These are phyloP conservation scores for Scaptomyza montana DNA, from an alignment of 1,140 invertebrate genomes.

Conservation along the genomic window DNA sequence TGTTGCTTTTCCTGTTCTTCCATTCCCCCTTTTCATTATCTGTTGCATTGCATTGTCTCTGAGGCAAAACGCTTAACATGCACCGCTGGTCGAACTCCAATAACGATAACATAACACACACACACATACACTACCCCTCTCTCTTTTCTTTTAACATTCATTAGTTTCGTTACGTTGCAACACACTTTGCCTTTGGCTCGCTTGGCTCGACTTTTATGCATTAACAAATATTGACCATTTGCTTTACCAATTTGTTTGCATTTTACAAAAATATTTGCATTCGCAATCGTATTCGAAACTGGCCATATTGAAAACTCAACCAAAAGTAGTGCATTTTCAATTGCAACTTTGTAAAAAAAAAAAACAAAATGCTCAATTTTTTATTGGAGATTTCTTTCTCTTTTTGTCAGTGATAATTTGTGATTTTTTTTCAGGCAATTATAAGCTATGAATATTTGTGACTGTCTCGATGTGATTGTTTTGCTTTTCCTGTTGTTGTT, in stretches of 20 bases:
- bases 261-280: constrained; percentile 73
- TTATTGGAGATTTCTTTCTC: not conserved
- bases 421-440: constrained; percentile 11
- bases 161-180: constrained; percentile 53
- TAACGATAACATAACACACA: not conserved
- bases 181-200: constrained; percentile 45
- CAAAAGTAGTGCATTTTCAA: constrained; percentile 36
- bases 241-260: constrained; percentile 76
- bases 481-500: constrained; percentile 7
- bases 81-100: constrained; percentile 45
- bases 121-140: not conserved
- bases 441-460: constrained; percentile 17
- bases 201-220: constrained; percentile 42
- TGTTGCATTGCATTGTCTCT: constrained; percentile 46
- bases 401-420: not conserved
- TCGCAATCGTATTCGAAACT: constrained; percentile 43
- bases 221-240: constrained; percentile 75
- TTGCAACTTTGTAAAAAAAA: not conserved
- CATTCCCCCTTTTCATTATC: constrained; percentile 10
- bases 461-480: not conserved
- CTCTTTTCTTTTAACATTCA: constrained; percentile 32
- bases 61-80: constrained; percentile 66
- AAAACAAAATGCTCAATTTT: not conserved
- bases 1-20: constrained; percentile 57
- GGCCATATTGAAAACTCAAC: constrained; percentile 63